Conservation (phyloP, 2,113 vertebrate genomes). For the Rhabdomys dilectus region DNA sequence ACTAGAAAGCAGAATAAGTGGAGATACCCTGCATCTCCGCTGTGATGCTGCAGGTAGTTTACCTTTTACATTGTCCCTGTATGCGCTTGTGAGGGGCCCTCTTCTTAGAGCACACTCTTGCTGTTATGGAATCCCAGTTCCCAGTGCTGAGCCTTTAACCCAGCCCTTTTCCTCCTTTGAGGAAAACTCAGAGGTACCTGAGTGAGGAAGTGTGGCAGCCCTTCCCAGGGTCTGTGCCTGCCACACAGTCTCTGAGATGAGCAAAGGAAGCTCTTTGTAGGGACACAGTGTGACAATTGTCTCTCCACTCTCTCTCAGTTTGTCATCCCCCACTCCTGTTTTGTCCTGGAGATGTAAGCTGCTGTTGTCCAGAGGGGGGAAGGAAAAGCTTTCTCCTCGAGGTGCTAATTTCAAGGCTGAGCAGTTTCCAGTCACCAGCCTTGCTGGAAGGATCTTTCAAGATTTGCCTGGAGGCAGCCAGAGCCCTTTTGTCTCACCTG, state of each 20-base stretch:
- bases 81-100: slow-evolving; percentile 64
- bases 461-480: slow-evolving; percentile 78
- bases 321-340: slow-evolving; percentile 58
- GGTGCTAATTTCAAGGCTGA: slow-evolving; percentile 90
- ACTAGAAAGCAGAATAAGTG: slow-evolving; percentile 76
- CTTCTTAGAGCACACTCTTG: slow-evolving; percentile 7
- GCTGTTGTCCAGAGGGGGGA: slow-evolving; percentile 74
- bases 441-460: slow-evolving; percentile 87
- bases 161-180: slow-evolving; percentile 21
- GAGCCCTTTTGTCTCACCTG: slow-evolving; percentile 85
- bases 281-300: slow-evolving; percentile 66
- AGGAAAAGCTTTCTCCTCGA: slow-evolving; percentile 74
- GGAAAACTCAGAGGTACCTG: slow-evolving; percentile 1
- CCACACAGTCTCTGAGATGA: neutral
- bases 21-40: slow-evolving; percentile 66
- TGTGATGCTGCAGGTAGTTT: slow-evolving; percentile 61
- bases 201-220: slow-evolving; percentile 32
- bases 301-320: slow-evolving; percentile 24
- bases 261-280: slow-evolving; percentile 73
- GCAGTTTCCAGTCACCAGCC: slow-evolving; percentile 81
- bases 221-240: slow-evolving; percentile 36
- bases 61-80: slow-evolving; percentile 62
- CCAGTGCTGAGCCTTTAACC: slow-evolving; percentile 14
- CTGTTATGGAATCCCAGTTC: slow-evolving; percentile 41
- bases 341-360: slow-evolving; percentile 83